Evolutionary conservation across 2,888 invertebrate species (phyloP).

Genomic region (Perizoma flavofasciatum): DNA sequence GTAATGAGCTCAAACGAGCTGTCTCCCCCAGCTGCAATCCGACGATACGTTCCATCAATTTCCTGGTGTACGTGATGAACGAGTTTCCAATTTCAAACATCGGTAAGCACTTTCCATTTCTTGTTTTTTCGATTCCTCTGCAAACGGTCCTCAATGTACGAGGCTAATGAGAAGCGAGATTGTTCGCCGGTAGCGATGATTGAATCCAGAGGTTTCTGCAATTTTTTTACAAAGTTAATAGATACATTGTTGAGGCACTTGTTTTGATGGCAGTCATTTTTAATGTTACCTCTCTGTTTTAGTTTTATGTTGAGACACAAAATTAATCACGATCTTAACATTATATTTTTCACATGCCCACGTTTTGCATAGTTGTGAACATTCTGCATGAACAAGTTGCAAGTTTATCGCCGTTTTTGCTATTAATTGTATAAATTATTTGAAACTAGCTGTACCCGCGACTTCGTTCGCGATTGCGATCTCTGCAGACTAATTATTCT

Average conservation of each 20-base stretch:
- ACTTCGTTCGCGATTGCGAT: too few species aligned
- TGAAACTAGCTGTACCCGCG: too few species aligned
- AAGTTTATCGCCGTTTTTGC: too few species aligned
- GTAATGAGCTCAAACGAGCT: slow-evolving; percentile 59
- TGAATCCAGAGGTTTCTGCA: slow-evolving; percentile 17
- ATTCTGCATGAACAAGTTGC: too few species aligned
- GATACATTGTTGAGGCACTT: not conserved
- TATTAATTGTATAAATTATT: too few species aligned
- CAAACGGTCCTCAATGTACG: slow-evolving; percentile 21
- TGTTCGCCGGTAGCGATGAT: slow-evolving; percentile 27
- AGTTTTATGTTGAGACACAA: too few species aligned
- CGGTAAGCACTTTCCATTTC: slow-evolving; percentile 71
- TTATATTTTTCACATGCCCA: too few species aligned
- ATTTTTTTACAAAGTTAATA: slow-evolving; percentile 15
- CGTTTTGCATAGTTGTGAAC: too few species aligned
- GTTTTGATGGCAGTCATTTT: not conserved
- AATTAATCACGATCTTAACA: too few species aligned
- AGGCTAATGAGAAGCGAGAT: slow-evolving; percentile 37
- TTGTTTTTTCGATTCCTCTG: slow-evolving; percentile 58
- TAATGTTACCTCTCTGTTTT: too few species aligned
- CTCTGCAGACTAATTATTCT: too few species aligned
- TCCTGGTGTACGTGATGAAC: slow-evolving; percentile 71
- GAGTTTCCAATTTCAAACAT: slow-evolving; percentile 79
- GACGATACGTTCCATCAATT: slow-evolving; percentile 68
- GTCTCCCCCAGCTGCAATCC: slow-evolving; percentile 48